Evolutionary conservation across 2,888 invertebrate species (phyloP).

Genomic region (Lasius platythorax): DNA sequence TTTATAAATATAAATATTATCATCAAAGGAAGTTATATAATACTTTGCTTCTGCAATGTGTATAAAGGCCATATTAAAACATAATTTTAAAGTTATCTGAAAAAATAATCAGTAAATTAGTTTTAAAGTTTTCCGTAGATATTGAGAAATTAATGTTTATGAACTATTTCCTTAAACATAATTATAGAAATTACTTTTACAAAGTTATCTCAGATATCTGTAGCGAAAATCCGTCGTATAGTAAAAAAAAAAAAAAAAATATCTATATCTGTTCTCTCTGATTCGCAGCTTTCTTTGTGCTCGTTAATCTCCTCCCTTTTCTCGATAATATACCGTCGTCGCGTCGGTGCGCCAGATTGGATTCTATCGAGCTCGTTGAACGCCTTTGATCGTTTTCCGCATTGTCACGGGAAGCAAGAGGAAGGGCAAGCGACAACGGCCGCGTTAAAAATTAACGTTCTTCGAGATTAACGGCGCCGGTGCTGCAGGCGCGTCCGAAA

Average conservation of each 20-base stretch:
- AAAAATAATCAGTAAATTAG: not conserved
- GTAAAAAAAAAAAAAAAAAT: not conserved
- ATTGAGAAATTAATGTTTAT: not conserved
- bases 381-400: constrained; percentile 36
- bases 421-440: constrained; percentile 12
- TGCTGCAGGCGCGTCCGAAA: constrained; percentile 41
- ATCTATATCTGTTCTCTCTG: not conserved
- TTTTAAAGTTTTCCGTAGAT: not conserved
- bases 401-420: not conserved
- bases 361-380: constrained; percentile 30
- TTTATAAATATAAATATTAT: not conserved
- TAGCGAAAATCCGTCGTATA: not conserved
- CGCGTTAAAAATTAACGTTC: constrained; percentile 57
- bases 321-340: not conserved
- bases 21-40: not conserved
- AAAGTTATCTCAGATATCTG: not conserved
- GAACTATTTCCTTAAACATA: not conserved
- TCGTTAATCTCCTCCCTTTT: constrained; percentile 16
- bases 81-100: not conserved
- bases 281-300: not conserved
- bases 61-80: not conserved
- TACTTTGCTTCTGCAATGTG: not conserved
- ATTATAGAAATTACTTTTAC: not conserved
- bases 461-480: constrained; percentile 48
- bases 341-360: constrained; percentile 27